phyloP scores from a whole-genome alignment of 2,113 vertebrate genomes.

The Pseudois nayaur region DNA sequence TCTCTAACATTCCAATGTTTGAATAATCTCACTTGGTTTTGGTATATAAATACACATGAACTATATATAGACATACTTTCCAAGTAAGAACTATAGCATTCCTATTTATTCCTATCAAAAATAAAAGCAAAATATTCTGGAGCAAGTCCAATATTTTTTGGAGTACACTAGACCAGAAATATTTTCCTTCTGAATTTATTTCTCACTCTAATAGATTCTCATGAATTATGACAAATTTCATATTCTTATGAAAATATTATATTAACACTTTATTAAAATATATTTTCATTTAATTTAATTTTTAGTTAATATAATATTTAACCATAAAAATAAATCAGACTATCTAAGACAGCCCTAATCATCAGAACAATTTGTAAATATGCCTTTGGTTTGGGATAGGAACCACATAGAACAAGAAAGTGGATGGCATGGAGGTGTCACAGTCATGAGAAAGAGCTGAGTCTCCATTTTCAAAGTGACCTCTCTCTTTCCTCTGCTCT shows the following conservation, averaged over 20 bases:
- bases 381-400: background rate
- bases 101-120: constrained; percentile 25
- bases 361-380: background rate
- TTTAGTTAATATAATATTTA: background rate
- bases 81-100: constrained; percentile 39
- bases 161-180: constrained; percentile 6
- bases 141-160: constrained; percentile 19
- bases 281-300: background rate
- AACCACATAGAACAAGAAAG: background rate
- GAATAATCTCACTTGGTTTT: constrained; percentile 13
- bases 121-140: constrained; percentile 44
- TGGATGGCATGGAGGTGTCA: background rate
- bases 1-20: constrained; percentile 27
- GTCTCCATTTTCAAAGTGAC: background rate
- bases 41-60: background rate
- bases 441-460: background rate
- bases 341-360: background rate
- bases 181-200: constrained; percentile 42
- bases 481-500: background rate
- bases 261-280: background rate
- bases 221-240: constrained; percentile 8
- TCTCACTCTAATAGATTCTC: background rate
- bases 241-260: background rate
- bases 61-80: constrained; percentile 16
- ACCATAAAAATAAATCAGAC: background rate